A percentile compares a stretch with the other conserved stretches of the same genome.
Conservation (phyloP, 2,888 invertebrate species). For the Stenchaetothrips biformis region DNA sequence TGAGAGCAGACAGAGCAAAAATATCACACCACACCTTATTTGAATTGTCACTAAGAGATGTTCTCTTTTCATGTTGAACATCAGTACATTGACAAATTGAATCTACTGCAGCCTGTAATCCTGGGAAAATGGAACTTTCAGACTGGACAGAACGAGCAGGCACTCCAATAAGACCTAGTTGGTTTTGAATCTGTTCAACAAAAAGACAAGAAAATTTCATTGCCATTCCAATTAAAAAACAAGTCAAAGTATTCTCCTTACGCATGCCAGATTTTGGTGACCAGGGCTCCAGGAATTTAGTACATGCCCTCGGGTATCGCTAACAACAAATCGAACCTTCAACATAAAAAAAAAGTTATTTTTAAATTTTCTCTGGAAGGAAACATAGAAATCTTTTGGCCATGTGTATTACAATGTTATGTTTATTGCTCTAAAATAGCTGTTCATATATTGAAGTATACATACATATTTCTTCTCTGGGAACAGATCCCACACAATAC, state of each 20-base stretch:
- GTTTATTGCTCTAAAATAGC: slow-evolving; percentile 27
- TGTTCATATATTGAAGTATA: slow-evolving; percentile 28
- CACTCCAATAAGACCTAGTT: neutral
- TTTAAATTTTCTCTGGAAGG: neutral
- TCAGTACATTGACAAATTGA: slow-evolving; percentile 78
- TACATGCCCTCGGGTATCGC: slow-evolving; percentile 78
- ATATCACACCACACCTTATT: slow-evolving; percentile 42
- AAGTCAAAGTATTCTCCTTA: slow-evolving; percentile 48
- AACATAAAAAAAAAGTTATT: slow-evolving; percentile 42
- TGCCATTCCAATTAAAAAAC: slow-evolving; percentile 29
- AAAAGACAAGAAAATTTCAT: slow-evolving; percentile 29
- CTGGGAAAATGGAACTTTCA: slow-evolving; percentile 71
- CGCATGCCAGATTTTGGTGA: slow-evolving; percentile 83
- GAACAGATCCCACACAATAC: slow-evolving; percentile 96
- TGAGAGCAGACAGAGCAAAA: neutral
- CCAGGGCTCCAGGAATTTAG: slow-evolving; percentile 77
- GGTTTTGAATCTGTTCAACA: slow-evolving; percentile 1
- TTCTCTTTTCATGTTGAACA: slow-evolving; percentile 58
- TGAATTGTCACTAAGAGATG: slow-evolving; percentile 49
- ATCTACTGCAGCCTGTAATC: slow-evolving; percentile 80
- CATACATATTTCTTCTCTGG: slow-evolving; percentile 79
- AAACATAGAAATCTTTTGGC: neutral
- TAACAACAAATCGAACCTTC: slow-evolving; percentile 78
- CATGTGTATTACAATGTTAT: slow-evolving; percentile 29
- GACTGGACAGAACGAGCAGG: slow-evolving; percentile 41